Evolutionary conservation across 2,797 vertebrate genomes (phyloP).

Genomic region (Cryptoprocta ferox): DNA sequence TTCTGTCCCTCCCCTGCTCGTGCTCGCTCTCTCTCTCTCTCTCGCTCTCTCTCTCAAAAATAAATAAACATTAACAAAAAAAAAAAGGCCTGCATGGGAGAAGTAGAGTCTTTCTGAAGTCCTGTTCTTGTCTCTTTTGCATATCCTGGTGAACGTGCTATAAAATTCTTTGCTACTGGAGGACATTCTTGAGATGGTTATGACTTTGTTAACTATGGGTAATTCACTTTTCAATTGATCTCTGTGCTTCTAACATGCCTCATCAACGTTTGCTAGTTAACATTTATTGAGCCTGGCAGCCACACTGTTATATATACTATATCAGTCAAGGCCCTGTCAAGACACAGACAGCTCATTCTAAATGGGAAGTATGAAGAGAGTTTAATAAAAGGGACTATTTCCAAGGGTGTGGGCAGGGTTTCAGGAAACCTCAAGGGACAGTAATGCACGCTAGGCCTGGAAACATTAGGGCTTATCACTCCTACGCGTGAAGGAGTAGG

Average conservation of each 20-base stretch:
- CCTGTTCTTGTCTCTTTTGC: neutral
- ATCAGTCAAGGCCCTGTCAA: neutral
- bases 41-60: too few relatives aligned
- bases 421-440: neutral
- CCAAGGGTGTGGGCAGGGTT: neutral
- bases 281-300: neutral
- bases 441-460: neutral
- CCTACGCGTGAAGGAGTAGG: neutral
- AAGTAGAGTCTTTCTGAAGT: neutral
- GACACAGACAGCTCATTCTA: neutral
- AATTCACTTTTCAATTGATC: slow-evolving; percentile 43
- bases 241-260: neutral
- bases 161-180: slow-evolving; percentile 16
- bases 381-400: neutral
- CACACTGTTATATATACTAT: neutral
- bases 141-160: neutral
- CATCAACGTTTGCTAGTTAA: neutral
- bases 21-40: too few relatives aligned
- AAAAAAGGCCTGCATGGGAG: neutral
- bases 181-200: slow-evolving; percentile 50
- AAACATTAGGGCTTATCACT: neutral
- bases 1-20: too few relatives aligned
- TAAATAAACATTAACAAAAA: too few relatives aligned
- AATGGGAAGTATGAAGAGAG: neutral
- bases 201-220: slow-evolving; percentile 8